These are phyloP conservation scores for Aleiodes alternator DNA, from an alignment of 2,888 invertebrate species.

Conservation along the genomic window DNA sequence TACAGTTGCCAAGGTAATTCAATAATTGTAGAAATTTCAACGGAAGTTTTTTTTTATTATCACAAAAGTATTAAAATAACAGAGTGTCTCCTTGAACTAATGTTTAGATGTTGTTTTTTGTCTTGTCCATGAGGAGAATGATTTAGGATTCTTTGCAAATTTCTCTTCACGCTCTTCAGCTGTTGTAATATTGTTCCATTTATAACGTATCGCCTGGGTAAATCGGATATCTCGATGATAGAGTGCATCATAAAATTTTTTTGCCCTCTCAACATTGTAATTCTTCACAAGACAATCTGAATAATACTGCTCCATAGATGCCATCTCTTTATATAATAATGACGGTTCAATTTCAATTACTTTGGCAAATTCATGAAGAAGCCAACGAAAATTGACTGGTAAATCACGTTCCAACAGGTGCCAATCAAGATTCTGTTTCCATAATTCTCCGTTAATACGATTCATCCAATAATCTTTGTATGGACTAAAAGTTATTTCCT, in stretches of 20 bases:
- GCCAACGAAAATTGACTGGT: conserved; percentile 72
- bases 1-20: too few species aligned
- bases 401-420: conserved; percentile 65
- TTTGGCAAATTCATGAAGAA: conserved; percentile 71
- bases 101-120: too few species aligned
- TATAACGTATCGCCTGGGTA: background rate
- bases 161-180: background rate
- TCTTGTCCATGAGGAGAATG: background rate
- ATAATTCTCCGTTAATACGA: background rate
- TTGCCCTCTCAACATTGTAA: conserved; percentile 20
- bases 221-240: conserved; percentile 37
- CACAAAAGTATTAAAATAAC: too few species aligned
- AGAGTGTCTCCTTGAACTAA: too few species aligned
- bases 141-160: background rate
- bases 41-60: too few species aligned
- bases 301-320: conserved; percentile 67
- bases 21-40: too few species aligned
- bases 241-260: conserved; percentile 28
- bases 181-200: conserved; percentile 6
- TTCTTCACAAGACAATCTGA: conserved; percentile 56
- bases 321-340: conserved; percentile 72
- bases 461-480: conserved; percentile 70
- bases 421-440: background rate
- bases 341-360: conserved; percentile 66
- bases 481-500: conserved; percentile 62